These are phyloP conservation scores for Epinephelus awoara DNA, from an alignment of 2,797 vertebrate species.

Conservation along the genomic window DNA sequence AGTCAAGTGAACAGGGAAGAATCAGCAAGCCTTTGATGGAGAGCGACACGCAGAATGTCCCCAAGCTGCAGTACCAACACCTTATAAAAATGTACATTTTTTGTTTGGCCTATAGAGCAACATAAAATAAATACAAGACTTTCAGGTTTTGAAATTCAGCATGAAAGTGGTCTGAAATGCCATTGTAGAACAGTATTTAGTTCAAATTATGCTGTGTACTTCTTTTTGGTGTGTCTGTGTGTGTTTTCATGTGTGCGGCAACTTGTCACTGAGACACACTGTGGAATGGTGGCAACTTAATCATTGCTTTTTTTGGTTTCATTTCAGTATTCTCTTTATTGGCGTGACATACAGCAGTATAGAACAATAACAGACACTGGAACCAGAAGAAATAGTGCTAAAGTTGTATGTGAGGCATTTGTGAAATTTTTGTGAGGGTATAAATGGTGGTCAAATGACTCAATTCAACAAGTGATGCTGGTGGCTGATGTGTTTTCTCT, in stretches of 20 bases:
- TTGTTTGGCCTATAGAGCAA: background rate
- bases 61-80: background rate
- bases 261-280: background rate
- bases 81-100: background rate
- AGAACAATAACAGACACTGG: background rate
- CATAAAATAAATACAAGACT: background rate
- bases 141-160: background rate
- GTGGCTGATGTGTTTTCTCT: no score
- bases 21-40: constrained; percentile 10
- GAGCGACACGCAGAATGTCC: background rate
- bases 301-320: background rate
- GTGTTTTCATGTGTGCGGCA: background rate
- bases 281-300: background rate
- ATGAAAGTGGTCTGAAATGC: background rate
- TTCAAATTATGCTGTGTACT: background rate
- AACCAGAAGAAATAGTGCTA: background rate
- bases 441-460: background rate
- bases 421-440: background rate
- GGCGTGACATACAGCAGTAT: background rate
- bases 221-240: background rate
- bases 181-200: background rate
- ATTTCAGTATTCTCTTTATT: constrained; percentile 1
- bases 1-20: background rate
- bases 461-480: background rate
- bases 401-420: background rate